Conservation (phyloP, 2,797 vertebrate genomes). For the Tenualosa thibaudeaui region DNA sequence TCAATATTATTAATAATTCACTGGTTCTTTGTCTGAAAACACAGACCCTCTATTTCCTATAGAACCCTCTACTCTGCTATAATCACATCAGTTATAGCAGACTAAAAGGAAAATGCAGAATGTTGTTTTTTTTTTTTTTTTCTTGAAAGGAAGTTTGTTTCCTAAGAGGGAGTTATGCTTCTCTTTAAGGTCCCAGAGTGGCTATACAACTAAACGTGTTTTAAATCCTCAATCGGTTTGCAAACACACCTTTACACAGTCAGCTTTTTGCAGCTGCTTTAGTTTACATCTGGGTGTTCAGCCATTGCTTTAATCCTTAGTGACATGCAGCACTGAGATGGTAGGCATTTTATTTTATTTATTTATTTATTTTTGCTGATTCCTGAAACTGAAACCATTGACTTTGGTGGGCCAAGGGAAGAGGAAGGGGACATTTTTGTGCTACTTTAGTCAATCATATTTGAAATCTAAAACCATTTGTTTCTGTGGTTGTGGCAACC, state of each 20-base stretch:
- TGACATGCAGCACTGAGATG: not conserved
- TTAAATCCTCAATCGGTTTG: not conserved
- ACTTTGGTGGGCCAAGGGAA: not conserved
- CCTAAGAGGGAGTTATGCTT: not conserved
- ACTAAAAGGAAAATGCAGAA: not conserved
- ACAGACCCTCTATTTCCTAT: not conserved
- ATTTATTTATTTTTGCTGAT: not conserved
- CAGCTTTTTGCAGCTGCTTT: no score
- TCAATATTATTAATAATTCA: not conserved
- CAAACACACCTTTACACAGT: not conserved
- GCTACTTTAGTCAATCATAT: not conserved
- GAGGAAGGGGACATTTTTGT: not conserved
- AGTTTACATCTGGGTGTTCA: not conserved
- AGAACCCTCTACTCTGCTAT: no score
- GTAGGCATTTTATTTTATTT: not conserved
- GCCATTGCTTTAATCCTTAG: not conserved
- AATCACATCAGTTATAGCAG: not conserved
- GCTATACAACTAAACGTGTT: not conserved
- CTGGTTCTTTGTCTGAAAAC: not conserved
- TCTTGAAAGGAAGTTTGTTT: not conserved
- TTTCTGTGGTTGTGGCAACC: not conserved
- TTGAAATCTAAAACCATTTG: not conserved
- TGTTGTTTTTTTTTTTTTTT: no score
- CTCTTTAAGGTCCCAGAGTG: not conserved
- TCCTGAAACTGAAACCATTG: not conserved